Evolutionary conservation across 2,888 invertebrate species (phyloP).

Genomic region (Protonemura montana): DNA sequence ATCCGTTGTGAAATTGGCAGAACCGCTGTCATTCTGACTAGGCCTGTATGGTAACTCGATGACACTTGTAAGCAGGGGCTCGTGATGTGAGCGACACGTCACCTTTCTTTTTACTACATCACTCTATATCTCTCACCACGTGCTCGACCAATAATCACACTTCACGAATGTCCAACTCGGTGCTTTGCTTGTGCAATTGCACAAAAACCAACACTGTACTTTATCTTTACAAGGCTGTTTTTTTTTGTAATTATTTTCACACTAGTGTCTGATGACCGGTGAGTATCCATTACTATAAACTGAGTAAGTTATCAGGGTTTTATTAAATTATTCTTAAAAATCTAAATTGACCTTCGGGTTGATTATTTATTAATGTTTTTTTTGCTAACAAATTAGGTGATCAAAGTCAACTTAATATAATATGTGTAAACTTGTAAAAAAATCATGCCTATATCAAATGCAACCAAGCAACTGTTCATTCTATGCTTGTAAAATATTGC

Average conservation of each 20-base stretch:
- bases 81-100: background rate
- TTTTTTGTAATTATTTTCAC: constrained; percentile 1
- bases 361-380: too few relatives aligned
- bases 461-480: background rate
- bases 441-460: background rate
- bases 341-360: too few relatives aligned
- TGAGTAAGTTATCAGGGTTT: too few relatives aligned
- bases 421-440: background rate
- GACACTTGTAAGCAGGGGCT: background rate
- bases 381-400: too few relatives aligned
- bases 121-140: background rate
- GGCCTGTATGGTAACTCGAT: background rate
- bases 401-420: background rate
- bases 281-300: too few relatives aligned
- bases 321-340: too few relatives aligned
- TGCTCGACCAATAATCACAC: constrained; percentile 8
- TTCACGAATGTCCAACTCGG: constrained; percentile 39
- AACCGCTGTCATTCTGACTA: background rate
- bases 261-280: background rate
- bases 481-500: constrained; percentile 1
- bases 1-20: background rate
- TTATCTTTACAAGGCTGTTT: background rate
- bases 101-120: background rate
- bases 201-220: constrained; percentile 16
- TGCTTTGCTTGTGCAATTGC: constrained; percentile 27